Percentiles rank a stretch among this genome's conserved stretches.
Conservation (phyloP, 2,113 vertebrate genomes). For the Burhinus oedicnemus region DNA sequence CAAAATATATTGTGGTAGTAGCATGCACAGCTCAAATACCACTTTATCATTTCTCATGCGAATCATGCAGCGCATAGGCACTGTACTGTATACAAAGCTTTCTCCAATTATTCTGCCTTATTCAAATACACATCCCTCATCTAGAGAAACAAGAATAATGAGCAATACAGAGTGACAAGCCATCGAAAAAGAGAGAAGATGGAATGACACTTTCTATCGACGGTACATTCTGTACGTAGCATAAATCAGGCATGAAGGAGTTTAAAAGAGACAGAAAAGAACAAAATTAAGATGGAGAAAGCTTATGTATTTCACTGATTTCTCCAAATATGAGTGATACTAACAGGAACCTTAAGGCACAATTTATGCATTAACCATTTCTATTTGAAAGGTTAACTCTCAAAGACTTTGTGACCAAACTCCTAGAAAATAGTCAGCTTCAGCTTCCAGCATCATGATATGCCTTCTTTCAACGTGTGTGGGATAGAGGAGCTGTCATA, state of each 20-base stretch:
- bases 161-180: not conserved
- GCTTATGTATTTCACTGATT: not conserved
- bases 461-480: not conserved
- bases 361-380: not conserved
- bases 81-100: not conserved
- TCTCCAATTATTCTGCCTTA: slow-evolving; percentile 39
- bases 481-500: not conserved
- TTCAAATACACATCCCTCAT: not conserved
- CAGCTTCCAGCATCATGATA: not conserved
- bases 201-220: not conserved
- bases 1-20: slow-evolving; percentile 4
- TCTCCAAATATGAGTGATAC: not conserved
- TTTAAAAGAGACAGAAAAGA: not conserved
- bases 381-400: not conserved
- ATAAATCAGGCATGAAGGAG: not conserved
- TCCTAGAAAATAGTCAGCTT: not conserved
- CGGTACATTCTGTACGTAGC: not conserved
- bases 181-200: slow-evolving; percentile 2
- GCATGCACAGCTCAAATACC: not conserved
- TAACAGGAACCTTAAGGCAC: not conserved
- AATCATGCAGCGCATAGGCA: not conserved
- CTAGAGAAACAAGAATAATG: slow-evolving; percentile 20
- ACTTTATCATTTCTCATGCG: not conserved
- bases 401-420: not conserved
- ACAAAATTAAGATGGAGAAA: not conserved